A percentile compares a stretch with the other conserved stretches of the same genome.
phyloP scores from a whole-genome alignment of 2,888 invertebrate genomes.

The Leptinotarsa rubiginosa region DNA sequence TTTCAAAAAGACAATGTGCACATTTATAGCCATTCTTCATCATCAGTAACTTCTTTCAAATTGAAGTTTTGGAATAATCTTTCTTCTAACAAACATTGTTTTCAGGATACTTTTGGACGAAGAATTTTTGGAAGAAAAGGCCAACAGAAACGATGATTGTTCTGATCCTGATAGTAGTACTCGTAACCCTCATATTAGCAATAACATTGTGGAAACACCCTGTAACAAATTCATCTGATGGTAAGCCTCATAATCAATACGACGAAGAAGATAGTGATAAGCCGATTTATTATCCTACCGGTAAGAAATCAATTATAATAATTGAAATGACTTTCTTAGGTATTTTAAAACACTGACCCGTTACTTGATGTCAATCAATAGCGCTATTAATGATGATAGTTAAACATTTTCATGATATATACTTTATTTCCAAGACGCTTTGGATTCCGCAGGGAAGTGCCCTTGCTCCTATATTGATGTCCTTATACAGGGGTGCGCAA shows the following conservation, averaged over 20 bases:
- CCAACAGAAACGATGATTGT: constrained; percentile 48
- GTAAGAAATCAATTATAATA: constrained; percentile 33
- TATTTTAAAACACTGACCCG: too few relatives aligned
- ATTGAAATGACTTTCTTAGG: background rate
- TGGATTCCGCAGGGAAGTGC: too few relatives aligned
- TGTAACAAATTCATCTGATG: constrained; percentile 1
- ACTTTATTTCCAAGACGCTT: too few relatives aligned
- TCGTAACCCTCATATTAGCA: constrained; percentile 44
- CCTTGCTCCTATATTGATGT: too few relatives aligned
- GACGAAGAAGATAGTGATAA: constrained; percentile 53
- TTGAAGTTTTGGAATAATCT: too few relatives aligned
- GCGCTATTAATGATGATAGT: too few relatives aligned
- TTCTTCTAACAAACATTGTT: background rate
- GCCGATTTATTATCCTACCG: constrained; percentile 45
- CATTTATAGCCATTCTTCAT: too few relatives aligned
- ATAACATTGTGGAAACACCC: constrained; percentile 45
- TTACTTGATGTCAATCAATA: too few relatives aligned
- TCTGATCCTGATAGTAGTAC: constrained; percentile 44
- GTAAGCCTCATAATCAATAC: background rate
- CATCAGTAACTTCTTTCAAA: too few relatives aligned
- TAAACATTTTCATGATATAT: too few relatives aligned
- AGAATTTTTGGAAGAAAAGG: constrained; percentile 46
- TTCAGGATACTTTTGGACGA: constrained; percentile 41
- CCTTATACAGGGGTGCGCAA: too few relatives aligned
- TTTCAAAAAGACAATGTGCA: too few relatives aligned